A percentile compares a stretch with the other conserved stretches of the same genome.
phyloP scores from a whole-genome alignment of 2,888 invertebrate species.

The Noctua pronuba region DNA sequence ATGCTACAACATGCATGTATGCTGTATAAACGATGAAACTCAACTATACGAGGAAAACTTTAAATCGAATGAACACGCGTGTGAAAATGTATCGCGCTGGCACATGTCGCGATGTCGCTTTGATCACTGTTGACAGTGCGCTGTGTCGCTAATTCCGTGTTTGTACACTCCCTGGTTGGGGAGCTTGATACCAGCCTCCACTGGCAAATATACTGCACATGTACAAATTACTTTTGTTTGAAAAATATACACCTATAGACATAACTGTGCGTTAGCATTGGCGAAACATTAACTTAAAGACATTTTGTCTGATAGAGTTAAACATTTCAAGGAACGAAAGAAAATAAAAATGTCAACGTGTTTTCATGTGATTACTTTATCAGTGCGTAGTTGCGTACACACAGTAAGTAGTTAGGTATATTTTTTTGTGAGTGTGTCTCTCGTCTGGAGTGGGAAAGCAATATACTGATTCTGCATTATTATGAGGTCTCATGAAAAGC shows the following conservation, averaged over 20 bases:
- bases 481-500: background rate
- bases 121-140: slow-evolving; percentile 71
- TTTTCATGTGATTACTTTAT: too few relatives aligned
- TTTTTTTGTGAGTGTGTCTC: background rate
- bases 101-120: slow-evolving; percentile 72
- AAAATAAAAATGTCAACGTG: too few relatives aligned
- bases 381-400: background rate
- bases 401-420: background rate
- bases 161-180: slow-evolving; percentile 54
- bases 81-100: slow-evolving; percentile 67
- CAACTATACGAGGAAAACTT: slow-evolving; percentile 51
- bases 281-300: background rate
- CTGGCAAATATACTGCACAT: slow-evolving; percentile 51
- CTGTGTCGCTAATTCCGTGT: slow-evolving; percentile 68
- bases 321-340: background rate
- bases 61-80: slow-evolving; percentile 58
- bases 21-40: slow-evolving; percentile 12
- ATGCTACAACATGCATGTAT: too few relatives aligned
- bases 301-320: too few relatives aligned
- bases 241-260: slow-evolving; percentile 3
- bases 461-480: background rate
- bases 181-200: slow-evolving; percentile 32
- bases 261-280: background rate
- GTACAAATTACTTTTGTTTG: slow-evolving; percentile 19
- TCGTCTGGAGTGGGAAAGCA: too few relatives aligned